Conservation (phyloP, 2,888 invertebrate genomes). For the Philereme vetulata region DNA sequence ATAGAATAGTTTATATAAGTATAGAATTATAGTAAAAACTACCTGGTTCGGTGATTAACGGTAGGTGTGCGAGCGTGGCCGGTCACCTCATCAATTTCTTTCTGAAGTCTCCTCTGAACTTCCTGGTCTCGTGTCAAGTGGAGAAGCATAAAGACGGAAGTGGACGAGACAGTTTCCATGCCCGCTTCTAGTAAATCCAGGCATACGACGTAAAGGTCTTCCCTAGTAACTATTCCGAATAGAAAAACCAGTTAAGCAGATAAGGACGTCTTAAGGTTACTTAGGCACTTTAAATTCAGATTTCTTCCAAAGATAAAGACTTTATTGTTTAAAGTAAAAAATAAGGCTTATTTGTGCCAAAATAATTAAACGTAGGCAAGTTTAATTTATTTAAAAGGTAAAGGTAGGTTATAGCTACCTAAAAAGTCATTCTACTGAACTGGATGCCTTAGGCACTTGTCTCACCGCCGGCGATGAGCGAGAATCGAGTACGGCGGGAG, state of each 20-base stretch:
- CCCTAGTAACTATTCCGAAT: conserved; percentile 55
- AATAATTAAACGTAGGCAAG: too few relatives aligned
- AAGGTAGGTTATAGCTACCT: too few relatives aligned
- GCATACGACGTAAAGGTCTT: conserved; percentile 80
- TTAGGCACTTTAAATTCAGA: too few relatives aligned
- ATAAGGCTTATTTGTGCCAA: too few relatives aligned
- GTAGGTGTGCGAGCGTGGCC: conserved; percentile 81
- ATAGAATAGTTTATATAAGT: not conserved
- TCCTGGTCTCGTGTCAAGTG: conserved; percentile 83
- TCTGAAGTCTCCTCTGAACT: conserved; percentile 82
- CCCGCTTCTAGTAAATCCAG: conserved; percentile 88
- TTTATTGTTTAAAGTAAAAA: too few relatives aligned
- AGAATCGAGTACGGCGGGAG: too few relatives aligned
- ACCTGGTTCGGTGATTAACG: conserved; percentile 82
- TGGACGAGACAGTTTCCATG: conserved; percentile 87
- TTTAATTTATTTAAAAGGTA: too few relatives aligned
- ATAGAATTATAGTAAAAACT: conserved; percentile 23
- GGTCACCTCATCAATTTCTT: conserved; percentile 84
- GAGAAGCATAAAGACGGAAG: conserved; percentile 84
- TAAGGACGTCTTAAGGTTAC: too few relatives aligned
- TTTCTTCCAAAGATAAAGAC: too few relatives aligned
- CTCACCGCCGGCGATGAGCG: too few relatives aligned
- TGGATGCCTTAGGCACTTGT: too few relatives aligned
- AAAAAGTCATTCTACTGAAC: too few relatives aligned
- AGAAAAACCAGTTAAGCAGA: not conserved